Evolutionary conservation across 2,888 invertebrate species (phyloP).

Genomic region (Hypolimnas misippus): DNA sequence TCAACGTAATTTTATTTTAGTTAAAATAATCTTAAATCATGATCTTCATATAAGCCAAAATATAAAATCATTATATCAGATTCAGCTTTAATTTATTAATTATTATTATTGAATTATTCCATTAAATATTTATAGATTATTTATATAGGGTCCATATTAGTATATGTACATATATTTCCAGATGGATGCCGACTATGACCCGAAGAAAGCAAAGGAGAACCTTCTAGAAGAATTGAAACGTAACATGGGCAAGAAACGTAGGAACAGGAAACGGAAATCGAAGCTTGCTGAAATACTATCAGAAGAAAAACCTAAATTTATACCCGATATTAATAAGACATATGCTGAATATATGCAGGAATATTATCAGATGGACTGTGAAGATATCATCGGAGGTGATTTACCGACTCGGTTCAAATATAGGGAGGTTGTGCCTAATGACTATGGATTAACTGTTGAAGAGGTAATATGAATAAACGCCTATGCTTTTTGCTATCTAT

Average conservation of each 20-base stretch:
- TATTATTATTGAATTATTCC: too few relatives aligned
- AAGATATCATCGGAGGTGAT: constrained; percentile 97
- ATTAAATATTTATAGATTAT: too few relatives aligned
- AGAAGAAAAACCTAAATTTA: constrained; percentile 92
- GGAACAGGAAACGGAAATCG: constrained; percentile 87
- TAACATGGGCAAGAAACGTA: constrained; percentile 82
- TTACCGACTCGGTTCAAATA: constrained; percentile 97
- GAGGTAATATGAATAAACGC: constrained; percentile 92
- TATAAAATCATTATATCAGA: too few relatives aligned
- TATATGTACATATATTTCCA: too few relatives aligned
- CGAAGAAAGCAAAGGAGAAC: constrained; percentile 73
- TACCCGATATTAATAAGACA: constrained; percentile 89
- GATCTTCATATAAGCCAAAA: too few relatives aligned
- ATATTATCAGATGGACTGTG: constrained; percentile 97
- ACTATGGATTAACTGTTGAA: constrained; percentile 94
- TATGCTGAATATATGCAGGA: constrained; percentile 96
- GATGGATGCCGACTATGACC: constrained; percentile 96
- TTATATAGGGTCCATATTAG: too few relatives aligned
- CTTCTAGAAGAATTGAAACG: constrained; percentile 83
- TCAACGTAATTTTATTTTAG: background rate
- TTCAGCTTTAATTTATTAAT: too few relatives aligned
- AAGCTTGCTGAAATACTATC: constrained; percentile 89
- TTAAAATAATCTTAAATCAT: too few relatives aligned
- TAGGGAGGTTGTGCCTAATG: constrained; percentile 93
- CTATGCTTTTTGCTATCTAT: too few relatives aligned